Conservation (phyloP, 2,797 vertebrate genomes). For the Sebastes iracundus region DNA sequence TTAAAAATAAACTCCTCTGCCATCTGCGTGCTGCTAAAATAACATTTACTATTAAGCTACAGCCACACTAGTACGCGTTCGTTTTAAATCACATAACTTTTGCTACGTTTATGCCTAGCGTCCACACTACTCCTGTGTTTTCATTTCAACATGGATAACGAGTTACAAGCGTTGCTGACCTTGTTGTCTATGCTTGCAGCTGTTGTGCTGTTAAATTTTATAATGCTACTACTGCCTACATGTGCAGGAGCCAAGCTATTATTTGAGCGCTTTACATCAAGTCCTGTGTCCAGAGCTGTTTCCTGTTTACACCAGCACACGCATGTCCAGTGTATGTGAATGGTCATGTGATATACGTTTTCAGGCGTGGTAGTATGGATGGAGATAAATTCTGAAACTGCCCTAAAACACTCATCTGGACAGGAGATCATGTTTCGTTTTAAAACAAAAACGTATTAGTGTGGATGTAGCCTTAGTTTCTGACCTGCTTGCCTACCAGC, state of each 20-base stretch:
- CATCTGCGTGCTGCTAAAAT: constrained; percentile 17
- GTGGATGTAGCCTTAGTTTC: not conserved
- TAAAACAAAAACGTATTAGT: not conserved
- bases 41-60: constrained; percentile 7
- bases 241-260: not conserved
- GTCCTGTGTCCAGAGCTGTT: not conserved
- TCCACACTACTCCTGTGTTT: not conserved
- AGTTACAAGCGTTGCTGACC: too few relatives aligned
- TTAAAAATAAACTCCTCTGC: not conserved
- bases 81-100: not conserved
- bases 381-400: not conserved
- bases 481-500: constrained; percentile 15
- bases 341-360: too few relatives aligned
- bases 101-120: not conserved
- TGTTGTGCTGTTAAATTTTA: not conserved
- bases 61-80: not conserved
- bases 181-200: not conserved
- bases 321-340: not conserved
- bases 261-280: not conserved
- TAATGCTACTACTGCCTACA: not conserved
- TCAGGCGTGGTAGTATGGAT: not conserved
- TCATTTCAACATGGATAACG: too few relatives aligned
- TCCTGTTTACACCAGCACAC: not conserved
- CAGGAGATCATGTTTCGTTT: not conserved
- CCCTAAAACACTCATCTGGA: not conserved